Conservation (phyloP, 2,888 invertebrate genomes). For the Criorhina ranunculi region DNA sequence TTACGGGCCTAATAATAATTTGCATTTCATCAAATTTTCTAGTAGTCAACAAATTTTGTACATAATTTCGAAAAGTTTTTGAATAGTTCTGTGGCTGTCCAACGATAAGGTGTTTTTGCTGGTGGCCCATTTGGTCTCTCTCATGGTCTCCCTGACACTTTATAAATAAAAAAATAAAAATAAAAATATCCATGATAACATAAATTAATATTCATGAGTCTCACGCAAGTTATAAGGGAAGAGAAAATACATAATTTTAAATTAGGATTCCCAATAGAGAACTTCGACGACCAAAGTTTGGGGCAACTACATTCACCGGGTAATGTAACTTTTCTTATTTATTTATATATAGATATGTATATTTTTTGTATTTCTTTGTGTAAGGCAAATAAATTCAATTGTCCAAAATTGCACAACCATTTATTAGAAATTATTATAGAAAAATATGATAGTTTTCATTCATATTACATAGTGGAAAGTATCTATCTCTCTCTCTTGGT, state of each 20-base stretch:
- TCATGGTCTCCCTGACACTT: constrained; percentile 22
- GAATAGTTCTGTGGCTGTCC: constrained; percentile 24
- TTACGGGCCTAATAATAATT: constrained; percentile 46
- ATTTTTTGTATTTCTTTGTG: neutral
- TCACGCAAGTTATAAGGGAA: constrained; percentile 8
- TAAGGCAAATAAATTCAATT: constrained; percentile 59
- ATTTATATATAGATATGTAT: neutral
- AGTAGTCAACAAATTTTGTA: constrained; percentile 39
- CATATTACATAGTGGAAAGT: constrained; percentile 39
- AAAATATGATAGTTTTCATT: constrained; percentile 59
- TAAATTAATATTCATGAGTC: constrained; percentile 60
- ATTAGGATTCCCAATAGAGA: constrained; percentile 38
- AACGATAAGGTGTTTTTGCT: constrained; percentile 20
- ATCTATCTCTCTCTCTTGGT: constrained; percentile 18
- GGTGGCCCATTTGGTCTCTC: constrained; percentile 8
- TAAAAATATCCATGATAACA: constrained; percentile 11
- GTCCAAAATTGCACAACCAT: constrained; percentile 58
- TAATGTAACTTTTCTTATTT: constrained; percentile 37
- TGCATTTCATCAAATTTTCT: constrained; percentile 42
- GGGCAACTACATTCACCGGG: neutral
- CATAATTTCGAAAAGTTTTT: constrained; percentile 28
- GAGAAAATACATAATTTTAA: constrained; percentile 32
- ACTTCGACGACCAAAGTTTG: neutral
- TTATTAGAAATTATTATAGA: constrained; percentile 58
- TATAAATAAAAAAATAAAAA: constrained; percentile 23